Evolutionary conservation across 1,140 invertebrate genomes (phyloP), one percentile per base, ranked within the genome.

Genomic region (Dendroctonus ponderosae): DNA sequence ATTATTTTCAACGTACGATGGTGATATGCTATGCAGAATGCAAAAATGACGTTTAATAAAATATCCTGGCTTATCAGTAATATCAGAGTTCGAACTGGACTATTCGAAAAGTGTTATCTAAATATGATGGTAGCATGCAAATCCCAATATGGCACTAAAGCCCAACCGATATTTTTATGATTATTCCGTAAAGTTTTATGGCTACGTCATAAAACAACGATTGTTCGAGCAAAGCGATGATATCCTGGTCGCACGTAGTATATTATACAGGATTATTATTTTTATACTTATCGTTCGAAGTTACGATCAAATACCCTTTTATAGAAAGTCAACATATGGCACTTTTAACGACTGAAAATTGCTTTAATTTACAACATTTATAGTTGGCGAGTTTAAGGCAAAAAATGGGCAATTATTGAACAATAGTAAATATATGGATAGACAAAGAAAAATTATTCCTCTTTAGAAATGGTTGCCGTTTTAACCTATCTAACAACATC

Each of bases 111-210:
- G 46, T 14, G 11, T 48, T 48, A 48, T 48, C 46, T 48, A 48
- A 48, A 48, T 48, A 26, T 15, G 50, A 52, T 52, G 37, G 50
- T 52, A 26, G 37, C 50, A 52, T 52, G 50, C 50, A 52, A 52
- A 52, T 52, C 50, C 50, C 50, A 15, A n/a, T 9, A 26, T 52
- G 50, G 50, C 50, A 52, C n/a, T 52, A 52, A 52, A 52, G n/a
- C 50, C 50, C 12, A 52, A 52, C 12, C 50, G 50, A 52, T 52
- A 52, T 52, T 52, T 26, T 52, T 52, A 52, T 52, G 50, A 52
- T 52, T 52, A 52, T 52, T 52, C 50, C 50, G 9, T 26, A 52
- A 26, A 26, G 50, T 52, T 52, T 52, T 52, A 52, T 52, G 12
- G 50, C 37, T 14, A 9, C n/a, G 7, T 26, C 50, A 52, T 52